Base-by-base conservation (phyloP, 2,797 vertebrate genomes). In the Myoxocephalus aenaeus region DNA sequence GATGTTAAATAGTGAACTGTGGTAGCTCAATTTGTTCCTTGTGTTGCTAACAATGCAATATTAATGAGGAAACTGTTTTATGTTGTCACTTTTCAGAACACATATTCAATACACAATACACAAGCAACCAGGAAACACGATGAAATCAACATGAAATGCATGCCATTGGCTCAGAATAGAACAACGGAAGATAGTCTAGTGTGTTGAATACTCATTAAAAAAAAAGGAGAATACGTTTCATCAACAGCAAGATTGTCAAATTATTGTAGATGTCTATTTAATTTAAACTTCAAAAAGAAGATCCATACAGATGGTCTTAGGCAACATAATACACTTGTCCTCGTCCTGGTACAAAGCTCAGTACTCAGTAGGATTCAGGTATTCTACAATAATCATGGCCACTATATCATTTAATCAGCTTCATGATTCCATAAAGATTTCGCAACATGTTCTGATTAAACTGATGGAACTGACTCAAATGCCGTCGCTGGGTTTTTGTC, bases 21-120 rank as follows among this genome's bases (percentile, higher is more conserved):
- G 6, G 20, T 44, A 12, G 13, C 27, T 48, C 13, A 32, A 50
- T 68, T 71, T 44, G 46, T 51, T 22, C 22, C 20, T 34, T 71
- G 34, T 73, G 59, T 70, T 0, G n/a, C 66, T 50, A 32, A 59
- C 34, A 9, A 48, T 57, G 40, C 8, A 67, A 57, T 67, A 74
- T 68, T 64, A 65, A 82, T 65, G 48, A 62, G 25, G 25, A 27
- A 27, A 27, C 32, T 32, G 32, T 32, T 32, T 32, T 70, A 65
- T 81, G 51, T 6, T 48, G 48, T 67, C 27, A 29, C 27, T 44
- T 65, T 48, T 42, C 32, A 32, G 32, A 34, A 51, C 20, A 34
- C 63, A 51, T 51, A 46, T 54, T 34, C 7, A 34, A 34, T 34
- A 5, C 34, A 53, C 42, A 56, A 48, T 29, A 59, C 27, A 50